Base-by-base conservation (phyloP, 2,113 vertebrate species). In the Orycteropus afer region DNA sequence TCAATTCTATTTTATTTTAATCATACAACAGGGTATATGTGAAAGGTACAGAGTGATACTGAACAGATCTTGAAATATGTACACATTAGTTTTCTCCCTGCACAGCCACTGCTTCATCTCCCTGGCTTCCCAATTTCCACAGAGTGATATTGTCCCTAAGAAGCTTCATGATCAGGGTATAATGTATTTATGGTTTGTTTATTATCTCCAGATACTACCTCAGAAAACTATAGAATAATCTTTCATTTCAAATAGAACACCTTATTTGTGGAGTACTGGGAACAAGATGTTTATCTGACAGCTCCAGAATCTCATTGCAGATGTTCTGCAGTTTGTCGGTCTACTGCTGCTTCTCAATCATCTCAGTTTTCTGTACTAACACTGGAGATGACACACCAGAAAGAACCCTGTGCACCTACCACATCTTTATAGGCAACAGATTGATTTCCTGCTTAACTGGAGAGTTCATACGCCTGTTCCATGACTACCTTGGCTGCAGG, bases 181-280 rank as follows among this genome's bases (percentile, higher is more conserved):
- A n/a, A n/a, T 99, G 99, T 99, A 99, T 99, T 99, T 99, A 99
- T 99, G 99, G 55, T 98, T 99, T 99, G 59, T 98, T 99, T 99
- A 29, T 98, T 96, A 29, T 99, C 99, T 55, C 99, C 99, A 96
- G 98, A 98, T 74, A 99, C 99, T 98, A 99, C 99, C 97, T 99
- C 99, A 65, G 99, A 99, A 97, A 99, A 99, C 98, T 99, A 99
- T 99, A 98, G 98, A 99, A 98, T 99, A 99, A 98, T 99, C 99
- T 98, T 99, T 99, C 99, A 99, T 99, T 99, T 99, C 98, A 99
- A 98, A 98, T 99, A 99, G 98, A 99, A 99, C 93, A 99, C 99
- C 98, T 99, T 99, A 98, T 99, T 98, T 98, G 98, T 3, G 98
- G 98, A 81, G 99, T 98, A 37, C 99, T 99, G 94, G 98, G 95